Evolutionary conservation across 2,888 invertebrate genomes (phyloP).

Genomic region (Xanthia togata): DNA sequence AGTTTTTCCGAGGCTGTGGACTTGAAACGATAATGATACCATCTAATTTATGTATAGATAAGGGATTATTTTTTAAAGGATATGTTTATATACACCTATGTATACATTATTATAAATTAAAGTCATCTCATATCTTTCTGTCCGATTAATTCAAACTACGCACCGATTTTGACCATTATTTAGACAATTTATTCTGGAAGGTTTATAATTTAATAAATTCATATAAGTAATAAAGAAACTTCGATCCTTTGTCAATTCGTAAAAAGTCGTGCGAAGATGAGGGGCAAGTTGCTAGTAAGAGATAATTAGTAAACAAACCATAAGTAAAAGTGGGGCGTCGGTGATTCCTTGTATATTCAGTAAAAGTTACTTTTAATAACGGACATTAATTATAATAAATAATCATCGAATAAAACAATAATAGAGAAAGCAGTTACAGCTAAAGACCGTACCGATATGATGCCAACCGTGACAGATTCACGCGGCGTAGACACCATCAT

Average conservation of each 20-base stretch:
- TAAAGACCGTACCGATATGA: neutral
- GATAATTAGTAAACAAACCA: neutral
- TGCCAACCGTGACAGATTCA: neutral
- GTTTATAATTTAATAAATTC: neutral
- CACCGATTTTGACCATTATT: neutral
- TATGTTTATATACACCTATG: neutral
- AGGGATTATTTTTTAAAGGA: no score
- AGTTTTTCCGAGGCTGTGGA: no score
- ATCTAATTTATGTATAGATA: no score
- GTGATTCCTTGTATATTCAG: neutral
- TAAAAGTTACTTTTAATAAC: neutral
- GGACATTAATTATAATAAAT: neutral
- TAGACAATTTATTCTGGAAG: neutral
- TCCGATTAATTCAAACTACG: neutral
- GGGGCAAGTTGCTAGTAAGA: neutral
- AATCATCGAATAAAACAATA: neutral
- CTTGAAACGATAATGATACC: neutral
- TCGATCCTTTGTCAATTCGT: neutral
- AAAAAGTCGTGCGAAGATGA: neutral
- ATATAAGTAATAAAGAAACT: neutral
- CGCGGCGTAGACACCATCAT: neutral
- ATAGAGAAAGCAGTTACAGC: neutral
- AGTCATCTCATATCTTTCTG: neutral
- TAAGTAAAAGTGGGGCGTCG: neutral
- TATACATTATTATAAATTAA: neutral